Evolutionary conservation across 2,888 invertebrate species (phyloP).

Genomic region (Rugalucina vietnamica): DNA sequence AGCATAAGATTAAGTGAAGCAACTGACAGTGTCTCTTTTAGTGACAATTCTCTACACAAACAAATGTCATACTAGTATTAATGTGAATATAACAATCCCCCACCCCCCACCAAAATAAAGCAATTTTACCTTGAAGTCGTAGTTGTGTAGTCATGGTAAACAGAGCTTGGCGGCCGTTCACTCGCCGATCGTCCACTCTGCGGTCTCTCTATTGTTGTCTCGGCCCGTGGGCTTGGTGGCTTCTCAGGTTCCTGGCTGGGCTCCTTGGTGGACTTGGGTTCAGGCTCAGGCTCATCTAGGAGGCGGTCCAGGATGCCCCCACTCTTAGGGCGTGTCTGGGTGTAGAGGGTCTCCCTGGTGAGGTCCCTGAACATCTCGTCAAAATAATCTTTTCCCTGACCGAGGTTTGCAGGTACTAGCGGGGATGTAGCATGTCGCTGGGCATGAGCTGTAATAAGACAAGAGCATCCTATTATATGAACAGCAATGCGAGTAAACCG

Average conservation of each 20-base stretch:
- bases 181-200: neutral
- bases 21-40: too few species aligned
- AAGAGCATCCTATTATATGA: too few species aligned
- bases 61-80: too few species aligned
- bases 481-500: too few species aligned
- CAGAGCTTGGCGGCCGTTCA: conserved; percentile 64
- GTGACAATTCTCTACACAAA: too few species aligned
- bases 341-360: conserved; percentile 70
- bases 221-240: neutral
- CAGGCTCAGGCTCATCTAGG: neutral
- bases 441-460: conserved; percentile 1
- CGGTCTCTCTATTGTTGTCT: conserved; percentile 9
- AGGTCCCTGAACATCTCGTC: conserved; percentile 80
- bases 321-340: conserved; percentile 70
- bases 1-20: too few species aligned
- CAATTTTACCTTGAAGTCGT: conserved; percentile 78
- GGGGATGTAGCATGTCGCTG: conserved; percentile 25
- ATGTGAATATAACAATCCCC: too few species aligned
- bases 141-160: conserved; percentile 78
- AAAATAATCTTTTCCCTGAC: conserved; percentile 81
- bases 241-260: neutral
- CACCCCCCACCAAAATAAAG: too few species aligned
- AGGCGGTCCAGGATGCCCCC: conserved; percentile 25
- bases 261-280: too few species aligned
- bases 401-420: conserved; percentile 67